These are phyloP conservation scores for Tachuris rubrigastra DNA, from an alignment of 2,113 vertebrate genomes.

Conservation along the genomic window DNA sequence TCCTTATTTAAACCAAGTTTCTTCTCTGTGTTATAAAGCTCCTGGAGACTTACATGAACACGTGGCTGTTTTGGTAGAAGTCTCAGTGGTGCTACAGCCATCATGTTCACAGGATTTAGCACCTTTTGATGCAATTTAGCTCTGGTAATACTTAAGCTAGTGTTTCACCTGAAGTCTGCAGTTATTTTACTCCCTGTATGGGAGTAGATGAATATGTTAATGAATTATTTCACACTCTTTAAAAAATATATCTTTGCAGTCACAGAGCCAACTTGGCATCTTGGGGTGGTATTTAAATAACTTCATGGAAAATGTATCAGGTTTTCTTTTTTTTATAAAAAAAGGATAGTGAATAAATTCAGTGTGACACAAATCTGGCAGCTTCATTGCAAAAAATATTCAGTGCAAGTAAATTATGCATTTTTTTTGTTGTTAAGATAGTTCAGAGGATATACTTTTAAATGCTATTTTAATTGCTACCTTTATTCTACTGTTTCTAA, in stretches of 20 bases:
- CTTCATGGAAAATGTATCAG: slow-evolving; percentile 57
- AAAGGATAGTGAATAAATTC: slow-evolving; percentile 50
- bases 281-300: slow-evolving; percentile 50
- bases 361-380: slow-evolving; percentile 57
- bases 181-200: slow-evolving; percentile 34
- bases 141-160: neutral
- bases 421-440: neutral
- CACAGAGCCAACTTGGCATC: slow-evolving; percentile 29
- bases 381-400: slow-evolving; percentile 54
- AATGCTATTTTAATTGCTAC: slow-evolving; percentile 41
- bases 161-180: slow-evolving; percentile 35
- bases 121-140: neutral
- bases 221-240: slow-evolving; percentile 44
- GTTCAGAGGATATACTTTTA: neutral
- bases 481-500: slow-evolving; percentile 24
- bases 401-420: slow-evolving; percentile 15
- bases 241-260: slow-evolving; percentile 10
- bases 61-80: neutral
- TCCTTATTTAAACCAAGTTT: neutral
- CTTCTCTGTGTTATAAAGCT: neutral
- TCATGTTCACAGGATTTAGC: neutral
- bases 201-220: slow-evolving; percentile 61
- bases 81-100: neutral
- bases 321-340: neutral
- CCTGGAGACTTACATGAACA: neutral